A percentile compares a stretch with the other conserved stretches of the same genome.
phyloP scores from a whole-genome alignment of 2,113 vertebrate species.

The Phylloscopus whistleri region DNA sequence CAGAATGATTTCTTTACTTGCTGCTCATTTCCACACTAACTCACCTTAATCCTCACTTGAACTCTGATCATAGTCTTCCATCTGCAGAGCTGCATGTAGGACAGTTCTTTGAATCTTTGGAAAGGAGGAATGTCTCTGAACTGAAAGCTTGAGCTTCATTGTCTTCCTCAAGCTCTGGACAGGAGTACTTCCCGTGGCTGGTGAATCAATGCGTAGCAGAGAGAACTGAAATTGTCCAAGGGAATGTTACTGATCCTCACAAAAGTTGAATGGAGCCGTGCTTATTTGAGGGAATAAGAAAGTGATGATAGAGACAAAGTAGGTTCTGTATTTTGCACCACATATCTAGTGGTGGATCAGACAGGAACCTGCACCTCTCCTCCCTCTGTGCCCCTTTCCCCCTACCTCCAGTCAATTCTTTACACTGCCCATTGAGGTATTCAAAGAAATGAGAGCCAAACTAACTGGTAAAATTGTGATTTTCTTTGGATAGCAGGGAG shows the following conservation, averaged over 20 bases:
- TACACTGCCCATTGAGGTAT: slow-evolving; percentile 83
- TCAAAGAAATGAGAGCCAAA: slow-evolving; percentile 71
- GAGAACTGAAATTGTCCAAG: not conserved
- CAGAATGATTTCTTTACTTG: not conserved
- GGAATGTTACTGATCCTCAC: not conserved
- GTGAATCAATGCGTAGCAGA: not conserved
- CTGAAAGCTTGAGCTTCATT: not conserved
- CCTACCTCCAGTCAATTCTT: slow-evolving; percentile 66
- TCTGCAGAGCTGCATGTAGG: not conserved
- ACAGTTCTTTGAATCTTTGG: not conserved
- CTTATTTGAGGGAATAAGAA: not conserved
- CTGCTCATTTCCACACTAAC: not conserved
- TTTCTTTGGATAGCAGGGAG: slow-evolving; percentile 74
- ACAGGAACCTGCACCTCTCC: slow-evolving; percentile 69
- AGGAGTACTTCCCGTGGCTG: not conserved
- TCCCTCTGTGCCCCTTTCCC: not conserved
- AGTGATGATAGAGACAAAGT: not conserved
- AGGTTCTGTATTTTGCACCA: slow-evolving; percentile 22
- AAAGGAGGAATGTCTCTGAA: not conserved
- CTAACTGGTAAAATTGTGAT: slow-evolving; percentile 66
- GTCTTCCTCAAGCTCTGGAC: not conserved
- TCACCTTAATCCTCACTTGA: not conserved
- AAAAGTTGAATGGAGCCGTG: not conserved
- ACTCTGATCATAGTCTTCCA: not conserved
- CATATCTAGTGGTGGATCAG: slow-evolving; percentile 78